Evolutionary conservation across 1,140 invertebrate genomes (phyloP), one percentile per base, ranked within the genome.

Genomic region (Drosophila auraria): DNA sequence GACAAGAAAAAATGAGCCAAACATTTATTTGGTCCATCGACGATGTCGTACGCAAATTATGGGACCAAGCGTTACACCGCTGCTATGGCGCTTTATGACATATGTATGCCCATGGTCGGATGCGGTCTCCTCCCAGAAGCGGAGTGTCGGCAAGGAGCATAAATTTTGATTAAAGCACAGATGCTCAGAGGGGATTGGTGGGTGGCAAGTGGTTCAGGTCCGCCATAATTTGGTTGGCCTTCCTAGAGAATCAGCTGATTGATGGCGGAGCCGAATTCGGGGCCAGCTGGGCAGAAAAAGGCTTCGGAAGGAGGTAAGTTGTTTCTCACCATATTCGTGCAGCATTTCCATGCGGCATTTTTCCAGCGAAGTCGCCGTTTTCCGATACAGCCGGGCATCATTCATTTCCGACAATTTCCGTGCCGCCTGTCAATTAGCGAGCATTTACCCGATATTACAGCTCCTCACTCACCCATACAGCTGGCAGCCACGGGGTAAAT

Each of bases 121-220:
- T 74, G 71, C 36, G 80, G 70, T 80, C 62, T 58, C 47, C 66
- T 73, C 70, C 27, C 66, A 73, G 45, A 27, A 50, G 70, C 71
- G 45, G 68, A 61, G 68, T 73, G 68, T 73, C 70, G 71, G 36
- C 72, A 56, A 75, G 56, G 64, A 83, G 84, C 83, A 89, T 87
- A 87, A 81, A 87, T 89, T 87, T 70, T 89, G 83, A 87, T 87
- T 87, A 87, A 57, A 40, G 64, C 78, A 36, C 80, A 89, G 68
- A 71, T 83, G 82, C 73, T 71, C 50, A 27, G 17, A 15, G 40
- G 38, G 36, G 20, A 25, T 6, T 44, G 42, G 14, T 15, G 45
- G 45, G 25, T 15, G 25, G 60, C 40, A 69, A 73, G 56, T 27
- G 36, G 66, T 30, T 42, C 49, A 53, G 64, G 33, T 36, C 64